Conservation (phyloP, 1,140 invertebrate genomes). For the Drosophila leontia region DNA sequence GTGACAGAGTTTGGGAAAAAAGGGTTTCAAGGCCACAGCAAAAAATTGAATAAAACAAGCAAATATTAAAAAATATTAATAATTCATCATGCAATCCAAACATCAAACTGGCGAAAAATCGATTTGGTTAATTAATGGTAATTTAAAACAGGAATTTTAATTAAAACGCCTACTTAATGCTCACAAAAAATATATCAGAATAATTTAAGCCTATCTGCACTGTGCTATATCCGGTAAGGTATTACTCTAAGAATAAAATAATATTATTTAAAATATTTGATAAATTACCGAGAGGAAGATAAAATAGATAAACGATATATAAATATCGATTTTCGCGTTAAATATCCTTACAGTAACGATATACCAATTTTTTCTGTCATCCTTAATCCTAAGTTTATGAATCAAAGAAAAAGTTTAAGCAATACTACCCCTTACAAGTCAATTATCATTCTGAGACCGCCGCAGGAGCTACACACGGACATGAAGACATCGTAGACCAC, state of each 20-base stretch:
- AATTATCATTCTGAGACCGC: slow-evolving; percentile 61
- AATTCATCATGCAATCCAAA: slow-evolving; percentile 9
- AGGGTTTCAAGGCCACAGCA: background rate
- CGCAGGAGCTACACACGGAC: slow-evolving; percentile 67
- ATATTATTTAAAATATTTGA: too few relatives aligned
- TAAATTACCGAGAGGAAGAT: background rate
- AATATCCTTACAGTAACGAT: too few relatives aligned
- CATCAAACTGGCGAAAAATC: background rate
- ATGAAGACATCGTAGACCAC: slow-evolving; percentile 75
- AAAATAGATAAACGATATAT: too few relatives aligned
- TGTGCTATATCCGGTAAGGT: background rate
- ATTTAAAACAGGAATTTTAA: background rate
- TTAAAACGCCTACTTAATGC: background rate
- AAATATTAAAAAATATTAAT: slow-evolving; percentile 9
- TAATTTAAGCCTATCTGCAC: background rate
- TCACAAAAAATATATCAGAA: background rate
- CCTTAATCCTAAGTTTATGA: background rate
- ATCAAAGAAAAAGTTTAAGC: too few relatives aligned
- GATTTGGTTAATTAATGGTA: background rate
- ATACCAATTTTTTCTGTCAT: too few relatives aligned
- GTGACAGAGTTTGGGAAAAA: background rate
- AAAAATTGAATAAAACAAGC: background rate
- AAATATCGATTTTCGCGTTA: too few relatives aligned
- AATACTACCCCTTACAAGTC: slow-evolving; percentile 70
- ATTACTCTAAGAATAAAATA: background rate